Percentiles rank a stretch among this genome's conserved stretches.
Conservation (phyloP, 2,888 invertebrate species). For the Glaucopsyche alexis region DNA sequence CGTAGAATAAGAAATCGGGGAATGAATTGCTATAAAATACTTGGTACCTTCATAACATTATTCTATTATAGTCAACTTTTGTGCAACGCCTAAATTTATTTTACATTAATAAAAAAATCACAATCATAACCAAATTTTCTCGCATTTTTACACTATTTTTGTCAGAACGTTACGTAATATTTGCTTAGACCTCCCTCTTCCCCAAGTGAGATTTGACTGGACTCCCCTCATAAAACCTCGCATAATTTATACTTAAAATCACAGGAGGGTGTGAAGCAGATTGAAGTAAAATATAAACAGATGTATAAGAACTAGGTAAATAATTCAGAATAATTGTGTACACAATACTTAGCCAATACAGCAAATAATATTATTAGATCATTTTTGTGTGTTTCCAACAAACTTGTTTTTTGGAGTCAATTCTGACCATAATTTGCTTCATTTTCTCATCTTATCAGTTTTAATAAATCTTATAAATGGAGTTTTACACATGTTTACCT, state of each 20-base stretch:
- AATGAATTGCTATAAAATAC: background rate
- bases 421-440: background rate
- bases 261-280: background rate
- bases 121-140: too few relatives aligned
- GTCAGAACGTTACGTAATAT: too few relatives aligned
- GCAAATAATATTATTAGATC: background rate
- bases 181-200: too few relatives aligned
- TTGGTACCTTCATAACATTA: too few relatives aligned
- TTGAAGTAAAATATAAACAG: background rate
- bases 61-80: too few relatives aligned
- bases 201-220: too few relatives aligned
- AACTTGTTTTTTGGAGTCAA: background rate
- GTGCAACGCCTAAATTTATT: too few relatives aligned
- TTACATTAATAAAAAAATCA: too few relatives aligned
- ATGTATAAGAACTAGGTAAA: background rate
- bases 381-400: conserved; percentile 1
- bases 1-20: background rate
- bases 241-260: background rate
- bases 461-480: background rate
- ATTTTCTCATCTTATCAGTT: background rate
- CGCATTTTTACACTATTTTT: too few relatives aligned
- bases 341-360: background rate
- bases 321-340: background rate
- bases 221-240: too few relatives aligned
- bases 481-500: background rate